Evolutionary conservation across 1,140 invertebrate genomes (phyloP).

Genomic region (Helicoverpa zea): DNA sequence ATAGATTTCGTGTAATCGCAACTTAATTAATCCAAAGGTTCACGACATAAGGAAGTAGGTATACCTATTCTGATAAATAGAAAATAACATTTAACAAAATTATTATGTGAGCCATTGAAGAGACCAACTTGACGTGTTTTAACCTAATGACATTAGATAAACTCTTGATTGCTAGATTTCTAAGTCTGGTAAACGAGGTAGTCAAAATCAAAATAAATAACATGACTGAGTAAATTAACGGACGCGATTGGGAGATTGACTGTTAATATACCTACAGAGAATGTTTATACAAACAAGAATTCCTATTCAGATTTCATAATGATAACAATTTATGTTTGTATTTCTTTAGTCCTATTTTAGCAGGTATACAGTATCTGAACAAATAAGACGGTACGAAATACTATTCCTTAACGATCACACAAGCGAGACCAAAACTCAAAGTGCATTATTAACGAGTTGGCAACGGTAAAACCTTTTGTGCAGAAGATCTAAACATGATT

Average conservation of each 20-base stretch:
- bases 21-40: not conserved
- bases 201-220: slow-evolving; percentile 38
- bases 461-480: slow-evolving; percentile 63
- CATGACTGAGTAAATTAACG: slow-evolving; percentile 23
- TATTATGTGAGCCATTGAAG: not conserved
- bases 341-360: slow-evolving; percentile 2
- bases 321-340: not conserved
- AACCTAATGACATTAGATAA: slow-evolving; percentile 42
- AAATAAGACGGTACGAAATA: slow-evolving; percentile 36
- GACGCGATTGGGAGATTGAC: slow-evolving; percentile 21
- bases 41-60: not conserved
- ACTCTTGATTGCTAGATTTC: not conserved
- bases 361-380: not conserved
- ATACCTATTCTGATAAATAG: no score
- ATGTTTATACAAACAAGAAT: not conserved
- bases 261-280: not conserved
- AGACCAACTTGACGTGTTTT: not conserved
- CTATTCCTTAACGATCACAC: slow-evolving; percentile 34
- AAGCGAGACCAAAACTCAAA: slow-evolving; percentile 62
- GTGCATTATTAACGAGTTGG: slow-evolving; percentile 77
- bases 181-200: slow-evolving; percentile 41
- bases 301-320: no score
- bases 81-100: not conserved
- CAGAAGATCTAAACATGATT: slow-evolving; percentile 49
- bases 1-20: slow-evolving; percentile 7